phyloP scores from a whole-genome alignment of 30 jellyfish, hydroid and myxozoan species.

The Chrysaora quinquecirrha region DNA sequence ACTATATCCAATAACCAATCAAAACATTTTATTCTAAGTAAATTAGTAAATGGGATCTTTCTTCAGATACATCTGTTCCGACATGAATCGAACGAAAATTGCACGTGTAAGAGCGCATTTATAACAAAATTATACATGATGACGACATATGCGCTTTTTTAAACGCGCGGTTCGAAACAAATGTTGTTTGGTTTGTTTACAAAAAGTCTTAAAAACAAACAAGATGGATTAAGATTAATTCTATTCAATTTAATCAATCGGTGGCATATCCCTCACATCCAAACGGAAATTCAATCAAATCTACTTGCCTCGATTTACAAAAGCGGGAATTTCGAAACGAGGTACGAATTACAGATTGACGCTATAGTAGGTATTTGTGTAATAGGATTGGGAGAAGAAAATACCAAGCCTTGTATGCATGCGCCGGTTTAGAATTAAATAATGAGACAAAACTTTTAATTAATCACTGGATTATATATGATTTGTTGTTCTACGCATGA shows the following conservation, averaged over 20 bases:
- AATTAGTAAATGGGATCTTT: no score
- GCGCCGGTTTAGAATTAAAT: neutral
- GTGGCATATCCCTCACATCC: neutral
- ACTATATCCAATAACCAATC: no score
- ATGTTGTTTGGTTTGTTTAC: slow-evolving; percentile 27
- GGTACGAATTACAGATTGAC: slow-evolving; percentile 51
- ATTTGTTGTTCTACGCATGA: neutral
- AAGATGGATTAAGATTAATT: neutral
- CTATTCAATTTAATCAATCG: slow-evolving; percentile 24
- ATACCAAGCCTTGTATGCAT: neutral
- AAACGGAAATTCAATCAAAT: slow-evolving; percentile 57
- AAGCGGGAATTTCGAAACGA: slow-evolving; percentile 45
- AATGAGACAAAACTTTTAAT: neutral
- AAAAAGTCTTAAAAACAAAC: slow-evolving; percentile 50
- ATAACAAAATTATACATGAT: neutral
- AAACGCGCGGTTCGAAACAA: neutral
- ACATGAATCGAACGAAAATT: neutral
- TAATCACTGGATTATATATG: neutral
- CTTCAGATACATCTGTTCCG: no score
- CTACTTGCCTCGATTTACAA: slow-evolving; percentile 54
- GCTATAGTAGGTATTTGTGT: neutral
- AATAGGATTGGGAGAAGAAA: neutral
- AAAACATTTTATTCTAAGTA: no score
- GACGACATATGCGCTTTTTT: neutral
- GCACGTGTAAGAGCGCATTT: neutral